A percentile compares a stretch with the other conserved stretches of the same genome.
phyloP scores from a whole-genome alignment of 2,797 vertebrate species.

The Linurgus olivaceus region DNA sequence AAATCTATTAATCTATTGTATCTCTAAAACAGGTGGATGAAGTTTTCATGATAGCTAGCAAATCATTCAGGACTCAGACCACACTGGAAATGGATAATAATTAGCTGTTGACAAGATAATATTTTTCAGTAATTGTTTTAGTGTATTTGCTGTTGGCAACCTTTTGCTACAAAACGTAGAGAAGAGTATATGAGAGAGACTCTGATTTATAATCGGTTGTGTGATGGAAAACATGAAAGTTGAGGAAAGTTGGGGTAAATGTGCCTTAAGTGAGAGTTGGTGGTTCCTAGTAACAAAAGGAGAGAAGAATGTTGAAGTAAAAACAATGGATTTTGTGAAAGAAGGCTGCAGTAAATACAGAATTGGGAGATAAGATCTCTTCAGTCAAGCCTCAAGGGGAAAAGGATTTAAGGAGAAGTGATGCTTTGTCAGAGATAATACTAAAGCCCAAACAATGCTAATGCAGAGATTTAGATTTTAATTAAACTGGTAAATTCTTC shows the following conservation, averaged over 20 bases:
- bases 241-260: background rate
- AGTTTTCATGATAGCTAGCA: background rate
- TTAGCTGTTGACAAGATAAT: background rate
- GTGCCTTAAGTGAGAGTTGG: constrained; percentile 9
- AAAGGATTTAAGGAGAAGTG: constrained; percentile 34
- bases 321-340: constrained; percentile 31
- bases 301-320: background rate
- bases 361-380: constrained; percentile 51
- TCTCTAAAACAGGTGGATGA: background rate
- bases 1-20: background rate
- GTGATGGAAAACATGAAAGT: background rate
- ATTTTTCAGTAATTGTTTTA: background rate
- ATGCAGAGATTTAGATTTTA: constrained; percentile 38
- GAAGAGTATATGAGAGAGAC: background rate
- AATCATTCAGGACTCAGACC: background rate
- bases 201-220: background rate
- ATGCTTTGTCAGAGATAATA: constrained; percentile 53
- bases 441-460: constrained; percentile 30
- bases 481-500: constrained; percentile 49
- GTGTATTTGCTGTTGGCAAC: background rate
- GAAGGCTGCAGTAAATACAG: constrained; percentile 6
- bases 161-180: background rate
- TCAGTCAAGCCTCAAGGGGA: constrained; percentile 23
- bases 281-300: background rate
- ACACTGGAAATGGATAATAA: background rate